phyloP scores from a whole-genome alignment of 2,797 vertebrate genomes.

The Muraenolepis orangiensis region DNA sequence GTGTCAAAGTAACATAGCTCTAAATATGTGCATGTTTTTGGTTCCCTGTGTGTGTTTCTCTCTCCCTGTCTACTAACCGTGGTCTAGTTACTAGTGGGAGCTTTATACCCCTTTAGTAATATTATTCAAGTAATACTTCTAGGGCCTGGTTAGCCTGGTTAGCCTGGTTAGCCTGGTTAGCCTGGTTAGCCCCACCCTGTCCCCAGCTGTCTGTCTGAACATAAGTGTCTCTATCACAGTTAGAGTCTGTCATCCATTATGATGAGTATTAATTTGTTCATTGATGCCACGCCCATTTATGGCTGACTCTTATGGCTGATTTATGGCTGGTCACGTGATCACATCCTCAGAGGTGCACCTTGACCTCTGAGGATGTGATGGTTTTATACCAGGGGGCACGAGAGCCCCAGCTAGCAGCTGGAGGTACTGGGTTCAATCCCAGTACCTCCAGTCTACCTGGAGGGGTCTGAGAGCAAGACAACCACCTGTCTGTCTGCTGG shows the following conservation, averaged over 20 bases:
- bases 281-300: constrained; percentile 5
- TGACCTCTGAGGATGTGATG: background rate
- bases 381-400: background rate
- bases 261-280: background rate
- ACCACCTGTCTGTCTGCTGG: no score
- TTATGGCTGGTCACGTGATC: no score
- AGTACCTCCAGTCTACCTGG: background rate
- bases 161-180: constrained; percentile 31
- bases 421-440: background rate
- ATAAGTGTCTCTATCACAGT: no score
- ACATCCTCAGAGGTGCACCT: no score
- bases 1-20: constrained; percentile 1
- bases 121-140: no score
- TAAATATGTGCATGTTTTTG: constrained; percentile 6
- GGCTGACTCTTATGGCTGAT: constrained; percentile 17
- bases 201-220: background rate
- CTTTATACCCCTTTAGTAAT: constrained; percentile 54
- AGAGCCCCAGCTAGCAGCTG: background rate
- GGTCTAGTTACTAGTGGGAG: constrained; percentile 35
- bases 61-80: constrained; percentile 3
- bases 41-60: background rate
- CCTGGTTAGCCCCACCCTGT: background rate
- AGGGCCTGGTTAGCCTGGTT: constrained; percentile 22
- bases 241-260: background rate
- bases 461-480: no score